phyloP scores from a whole-genome alignment of 2,888 invertebrate species.

The Hypomecis atomaria region DNA sequence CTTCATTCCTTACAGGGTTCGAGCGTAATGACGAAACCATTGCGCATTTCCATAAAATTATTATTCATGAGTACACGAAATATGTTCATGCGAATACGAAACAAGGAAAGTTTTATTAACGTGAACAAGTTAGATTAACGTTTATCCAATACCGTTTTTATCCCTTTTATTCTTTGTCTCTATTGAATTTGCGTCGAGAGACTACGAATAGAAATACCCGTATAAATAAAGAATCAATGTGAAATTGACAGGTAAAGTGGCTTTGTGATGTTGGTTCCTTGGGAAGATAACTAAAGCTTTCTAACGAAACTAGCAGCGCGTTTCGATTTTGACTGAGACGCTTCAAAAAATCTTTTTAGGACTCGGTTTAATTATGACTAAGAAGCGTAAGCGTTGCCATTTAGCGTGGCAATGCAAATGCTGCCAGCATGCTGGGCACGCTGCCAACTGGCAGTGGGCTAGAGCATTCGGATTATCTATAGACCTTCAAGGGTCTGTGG shows the following conservation, averaged over 20 bases:
- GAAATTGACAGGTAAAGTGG: background rate
- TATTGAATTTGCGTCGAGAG: constrained; percentile 30
- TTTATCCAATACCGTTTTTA: constrained; percentile 53
- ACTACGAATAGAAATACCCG: constrained; percentile 2
- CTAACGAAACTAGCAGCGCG: too few relatives aligned
- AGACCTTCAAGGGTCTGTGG: too few relatives aligned
- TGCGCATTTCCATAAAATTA: constrained; percentile 57
- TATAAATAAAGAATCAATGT: constrained; percentile 14
- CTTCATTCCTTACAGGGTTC: constrained; percentile 34
- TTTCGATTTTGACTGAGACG: too few relatives aligned
- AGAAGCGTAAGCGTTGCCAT: too few relatives aligned
- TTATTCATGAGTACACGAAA: constrained; percentile 69
- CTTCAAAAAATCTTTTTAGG: too few relatives aligned
- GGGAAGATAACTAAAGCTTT: background rate
- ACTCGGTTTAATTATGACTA: too few relatives aligned
- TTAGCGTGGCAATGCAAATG: too few relatives aligned
- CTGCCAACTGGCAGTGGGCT: too few relatives aligned
- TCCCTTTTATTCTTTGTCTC: constrained; percentile 31
- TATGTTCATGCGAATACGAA: constrained; percentile 68
- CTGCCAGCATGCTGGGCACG: too few relatives aligned
- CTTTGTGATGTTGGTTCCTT: constrained; percentile 1
- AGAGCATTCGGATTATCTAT: too few relatives aligned
- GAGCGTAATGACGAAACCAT: constrained; percentile 52
- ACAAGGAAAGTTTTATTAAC: constrained; percentile 74
- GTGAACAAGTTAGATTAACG: constrained; percentile 73